These are phyloP conservation scores for Polyploca ridens DNA, from an alignment of 2,888 invertebrate species.

Conservation along the genomic window DNA sequence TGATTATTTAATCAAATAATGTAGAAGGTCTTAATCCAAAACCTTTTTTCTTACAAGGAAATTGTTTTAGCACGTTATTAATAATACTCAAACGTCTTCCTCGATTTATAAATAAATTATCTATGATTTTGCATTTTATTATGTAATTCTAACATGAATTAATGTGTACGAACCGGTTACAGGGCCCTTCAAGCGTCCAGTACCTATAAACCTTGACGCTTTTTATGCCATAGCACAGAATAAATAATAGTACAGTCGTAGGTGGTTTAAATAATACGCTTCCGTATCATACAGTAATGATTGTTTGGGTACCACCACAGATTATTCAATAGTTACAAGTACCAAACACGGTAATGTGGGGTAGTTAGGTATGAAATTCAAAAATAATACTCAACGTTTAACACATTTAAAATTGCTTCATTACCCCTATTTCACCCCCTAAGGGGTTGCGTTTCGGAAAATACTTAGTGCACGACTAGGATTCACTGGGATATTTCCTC, in stretches of 20 bases:
- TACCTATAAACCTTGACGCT: slow-evolving; percentile 37
- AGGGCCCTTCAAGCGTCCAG: slow-evolving; percentile 43
- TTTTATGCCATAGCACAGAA: slow-evolving; percentile 26
- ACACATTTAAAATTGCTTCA: too few relatives aligned
- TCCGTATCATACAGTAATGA: slow-evolving; percentile 30
- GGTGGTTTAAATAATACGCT: slow-evolving; percentile 28
- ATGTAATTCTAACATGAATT: not conserved
- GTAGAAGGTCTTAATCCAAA: not conserved
- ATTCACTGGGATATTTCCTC: too few relatives aligned
- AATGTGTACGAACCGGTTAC: slow-evolving; percentile 34
- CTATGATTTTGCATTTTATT: slow-evolving; percentile 2
- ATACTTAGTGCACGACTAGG: too few relatives aligned
- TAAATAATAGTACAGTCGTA: slow-evolving; percentile 15
- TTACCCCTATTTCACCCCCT: too few relatives aligned
- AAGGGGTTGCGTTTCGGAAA: too few relatives aligned
- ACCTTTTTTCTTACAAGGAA: slow-evolving; percentile 1
- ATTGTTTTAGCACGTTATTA: not conserved
- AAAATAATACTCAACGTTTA: too few relatives aligned
- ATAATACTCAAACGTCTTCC: slow-evolving; percentile 1
- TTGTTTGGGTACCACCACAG: slow-evolving; percentile 19
- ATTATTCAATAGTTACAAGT: not conserved
- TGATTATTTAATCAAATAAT: too few relatives aligned
- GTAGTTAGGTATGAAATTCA: too few relatives aligned
- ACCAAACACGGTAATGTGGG: too few relatives aligned
- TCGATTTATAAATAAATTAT: slow-evolving; percentile 5